Base-by-base conservation (phyloP, 2,797 vertebrate species). In the Chiroxiphia lanceolata region DNA sequence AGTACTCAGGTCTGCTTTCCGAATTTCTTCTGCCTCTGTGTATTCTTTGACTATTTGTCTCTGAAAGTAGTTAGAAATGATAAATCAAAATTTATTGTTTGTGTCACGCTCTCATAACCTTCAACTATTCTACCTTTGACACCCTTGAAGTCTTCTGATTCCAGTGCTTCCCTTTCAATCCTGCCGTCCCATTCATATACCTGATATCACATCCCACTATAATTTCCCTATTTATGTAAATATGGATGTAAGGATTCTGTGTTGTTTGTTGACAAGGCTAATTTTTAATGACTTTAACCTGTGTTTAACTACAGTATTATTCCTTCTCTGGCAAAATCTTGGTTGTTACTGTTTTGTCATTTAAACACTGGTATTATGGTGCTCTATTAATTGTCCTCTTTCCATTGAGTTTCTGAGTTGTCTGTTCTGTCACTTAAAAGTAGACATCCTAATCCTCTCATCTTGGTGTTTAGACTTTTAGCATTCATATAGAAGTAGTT, bases 101-200 rank as follows among this genome's bases (percentile, higher is more conserved):
- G 5, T 47, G 22, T 40, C 3, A 1, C 2, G 1, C 9, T 75
- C n/a, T 71, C 31, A 53, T 1, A 0, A 42, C 34, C 42, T 48
- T 33, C 31, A 57, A 57, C 13, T 48, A 8, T 54, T 67, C 26
- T 51, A 1, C 31, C 19, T 57, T 45, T 1, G 3, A 26, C 25
- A 54, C 34, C 36, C 21, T 18, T 60, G 42, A 56, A 81, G 15
- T 7, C 27, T 57, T 31, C 54, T 63, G 44, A 11, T 76, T 20
- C n/a, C 38, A 8, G 20, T 23, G 14, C 26, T 84, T 70, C n/a
- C 48, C 31, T 91, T 89, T 67, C 27, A 53, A 17, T 33, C 36
- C 54, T 6, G 3, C 22, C 0, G 0, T 53, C 50, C n/a, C 5
- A 31, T 8, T 42, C 12, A 9, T 22, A 15, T 23, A 56, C 11